Conservation (phyloP, 2,888 invertebrate species). For the Agrochola lychnidis region DNA sequence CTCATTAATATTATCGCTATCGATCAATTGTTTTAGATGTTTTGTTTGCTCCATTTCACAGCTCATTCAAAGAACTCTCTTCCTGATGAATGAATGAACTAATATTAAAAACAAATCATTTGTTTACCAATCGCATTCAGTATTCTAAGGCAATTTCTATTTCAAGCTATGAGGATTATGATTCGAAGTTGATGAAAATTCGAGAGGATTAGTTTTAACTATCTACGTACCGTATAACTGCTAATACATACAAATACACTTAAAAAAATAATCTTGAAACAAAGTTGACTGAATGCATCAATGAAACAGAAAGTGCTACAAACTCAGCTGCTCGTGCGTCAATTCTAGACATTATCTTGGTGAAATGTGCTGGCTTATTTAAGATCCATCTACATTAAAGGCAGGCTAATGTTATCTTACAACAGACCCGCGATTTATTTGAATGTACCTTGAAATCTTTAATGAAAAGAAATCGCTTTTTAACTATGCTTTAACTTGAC, state of each 20-base stretch:
- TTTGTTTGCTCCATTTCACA: background rate
- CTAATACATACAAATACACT: no score
- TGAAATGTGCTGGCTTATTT: slow-evolving; percentile 10
- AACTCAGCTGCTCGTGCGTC: background rate
- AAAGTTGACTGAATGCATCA: background rate
- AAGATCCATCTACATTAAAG: slow-evolving; percentile 5
- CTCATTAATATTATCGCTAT: background rate
- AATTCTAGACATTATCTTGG: slow-evolving; percentile 18
- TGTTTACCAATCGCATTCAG: background rate
- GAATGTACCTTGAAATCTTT: background rate
- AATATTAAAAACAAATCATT: slow-evolving; percentile 2
- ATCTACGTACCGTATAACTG: background rate
- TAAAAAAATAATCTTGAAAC: background rate
- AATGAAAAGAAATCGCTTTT: background rate
- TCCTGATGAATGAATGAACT: background rate
- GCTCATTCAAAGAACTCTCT: background rate
- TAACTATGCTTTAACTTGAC: background rate
- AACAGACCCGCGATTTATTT: background rate
- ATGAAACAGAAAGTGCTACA: slow-evolving; percentile 33
- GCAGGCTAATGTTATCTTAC: background rate
- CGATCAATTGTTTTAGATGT: background rate
- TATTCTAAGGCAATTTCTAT: background rate
- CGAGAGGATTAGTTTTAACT: background rate
- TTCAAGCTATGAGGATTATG: background rate
- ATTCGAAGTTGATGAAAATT: background rate